These are phyloP conservation scores for Diabrotica virgifera DNA, from an alignment of 1,140 invertebrate species.

Conservation along the genomic window DNA sequence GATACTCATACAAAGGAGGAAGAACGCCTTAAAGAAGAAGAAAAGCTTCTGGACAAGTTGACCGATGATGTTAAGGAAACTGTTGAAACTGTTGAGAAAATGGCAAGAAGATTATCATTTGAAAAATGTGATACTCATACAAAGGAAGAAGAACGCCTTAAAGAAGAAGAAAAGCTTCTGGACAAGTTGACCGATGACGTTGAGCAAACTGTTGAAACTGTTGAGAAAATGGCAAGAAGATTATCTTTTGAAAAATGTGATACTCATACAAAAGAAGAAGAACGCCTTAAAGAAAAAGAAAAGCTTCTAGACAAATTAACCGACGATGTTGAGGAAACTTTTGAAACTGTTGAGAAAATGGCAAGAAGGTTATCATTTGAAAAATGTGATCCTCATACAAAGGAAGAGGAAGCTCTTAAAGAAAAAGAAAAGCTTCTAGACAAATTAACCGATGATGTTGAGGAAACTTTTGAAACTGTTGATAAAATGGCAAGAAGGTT, in stretches of 20 bases:
- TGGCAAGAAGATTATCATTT: no score
- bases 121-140: no score
- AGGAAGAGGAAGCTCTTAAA: neutral
- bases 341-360: conserved; percentile 12
- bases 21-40: no score
- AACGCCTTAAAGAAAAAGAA: neutral
- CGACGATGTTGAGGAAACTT: conserved; percentile 13
- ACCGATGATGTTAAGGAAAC: no score
- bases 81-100: no score
- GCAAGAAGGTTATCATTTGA: conserved; percentile 15
- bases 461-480: conserved; percentile 15
- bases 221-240: conserved; percentile 1
- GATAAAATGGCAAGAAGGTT: conserved; percentile 4
- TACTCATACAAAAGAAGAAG: neutral
- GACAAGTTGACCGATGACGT: conserved; percentile 10
- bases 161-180: neutral
- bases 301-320: conserved; percentile 3
- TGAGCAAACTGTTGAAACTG: conserved; percentile 14
- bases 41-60: no score
- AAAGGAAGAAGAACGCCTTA: neutral
- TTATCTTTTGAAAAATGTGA: conserved; percentile 21
- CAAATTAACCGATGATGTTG: conserved; percentile 9
- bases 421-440: neutral
- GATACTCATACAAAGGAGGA: no score
- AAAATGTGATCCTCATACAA: conserved; percentile 2